Evolutionary conservation across 2,888 invertebrate genomes (phyloP), one percentile per base, ranked within the genome.

Genomic region (Dolichomitus sp.): DNA sequence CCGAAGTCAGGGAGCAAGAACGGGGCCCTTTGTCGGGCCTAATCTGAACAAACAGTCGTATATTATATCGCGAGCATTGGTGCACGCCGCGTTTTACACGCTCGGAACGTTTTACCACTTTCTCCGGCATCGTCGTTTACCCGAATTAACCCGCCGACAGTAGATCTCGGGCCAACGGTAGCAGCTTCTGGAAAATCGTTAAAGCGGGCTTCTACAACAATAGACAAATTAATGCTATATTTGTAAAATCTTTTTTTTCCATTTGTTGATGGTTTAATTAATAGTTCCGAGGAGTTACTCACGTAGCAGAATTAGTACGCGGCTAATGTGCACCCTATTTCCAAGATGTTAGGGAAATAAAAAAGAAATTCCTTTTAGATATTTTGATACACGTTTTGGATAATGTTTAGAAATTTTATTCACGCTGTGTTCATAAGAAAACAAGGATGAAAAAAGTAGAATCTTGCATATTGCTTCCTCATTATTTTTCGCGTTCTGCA

Each of bases 41-140:
- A 91, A 91, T 91, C 91, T 90, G 78, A 83, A 85, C 88, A 91
- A 91, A 90, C 90, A 91, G 85, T 84, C 85, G 86, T 91, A 89
- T 90, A 88, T 89, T 88, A 85, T 73, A 78, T 65, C 66, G 40
- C 66, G 40, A 30, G 52, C 63, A 42, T 42, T 45, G n/a, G 45
- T 19, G 33, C 40, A 72, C 69, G 19, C 72, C 12, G 42, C 42
- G 54, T 11, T 50, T 40, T 54, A 11, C 23, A 37, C 19, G 17
- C 9, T 2, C 17, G 30, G 11, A 61, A 7, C 48, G 72, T 19
- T 61, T 73, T 14, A 23, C 72, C 33, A 50, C 59, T 61, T 50
- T 72, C 48, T 61, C 33, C 12, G 12, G 14, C 19, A 33, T 9
- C 37, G 19, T 11, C 1, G 11, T 59, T 59, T 57, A 57, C 57